Percentiles rank a stretch among this genome's conserved stretches.
Evolutionary conservation across 1,140 invertebrate species (phyloP).

Genomic region (Bombus breviceps): DNA sequence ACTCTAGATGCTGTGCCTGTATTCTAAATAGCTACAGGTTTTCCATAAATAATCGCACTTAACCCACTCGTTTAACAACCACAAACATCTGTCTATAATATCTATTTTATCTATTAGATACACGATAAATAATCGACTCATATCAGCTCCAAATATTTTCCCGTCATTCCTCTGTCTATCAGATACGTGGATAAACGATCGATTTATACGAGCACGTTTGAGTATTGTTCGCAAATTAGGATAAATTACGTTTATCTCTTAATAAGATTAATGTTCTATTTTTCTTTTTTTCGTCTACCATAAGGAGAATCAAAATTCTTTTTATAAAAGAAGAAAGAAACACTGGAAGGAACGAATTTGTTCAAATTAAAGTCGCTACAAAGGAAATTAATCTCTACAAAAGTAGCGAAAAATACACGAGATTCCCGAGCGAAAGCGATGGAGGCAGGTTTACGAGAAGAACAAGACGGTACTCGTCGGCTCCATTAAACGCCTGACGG

Average conservation of each 20-base stretch:
- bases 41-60: not conserved
- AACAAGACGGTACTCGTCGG: slow-evolving; percentile 14
- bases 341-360: not conserved
- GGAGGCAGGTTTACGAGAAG: not conserved
- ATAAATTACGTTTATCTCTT: too few relatives aligned
- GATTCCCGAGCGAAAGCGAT: not conserved
- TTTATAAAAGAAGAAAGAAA: not conserved
- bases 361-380: too few relatives aligned
- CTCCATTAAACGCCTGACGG: slow-evolving; percentile 6
- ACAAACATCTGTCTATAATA: not conserved
- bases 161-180: not conserved
- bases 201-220: not conserved
- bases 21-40: not conserved
- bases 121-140: not conserved
- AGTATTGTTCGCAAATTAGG: too few relatives aligned
- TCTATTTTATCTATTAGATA: not conserved
- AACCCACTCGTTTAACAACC: not conserved
- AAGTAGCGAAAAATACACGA: not conserved
- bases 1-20: not conserved
- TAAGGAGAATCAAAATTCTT: not conserved
- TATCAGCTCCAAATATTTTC: not conserved
- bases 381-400: not conserved
- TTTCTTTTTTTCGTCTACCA: not conserved
- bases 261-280: not conserved
- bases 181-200: not conserved